phyloP scores from a whole-genome alignment of 2,113 vertebrate species.

The Daboia siamensis region DNA sequence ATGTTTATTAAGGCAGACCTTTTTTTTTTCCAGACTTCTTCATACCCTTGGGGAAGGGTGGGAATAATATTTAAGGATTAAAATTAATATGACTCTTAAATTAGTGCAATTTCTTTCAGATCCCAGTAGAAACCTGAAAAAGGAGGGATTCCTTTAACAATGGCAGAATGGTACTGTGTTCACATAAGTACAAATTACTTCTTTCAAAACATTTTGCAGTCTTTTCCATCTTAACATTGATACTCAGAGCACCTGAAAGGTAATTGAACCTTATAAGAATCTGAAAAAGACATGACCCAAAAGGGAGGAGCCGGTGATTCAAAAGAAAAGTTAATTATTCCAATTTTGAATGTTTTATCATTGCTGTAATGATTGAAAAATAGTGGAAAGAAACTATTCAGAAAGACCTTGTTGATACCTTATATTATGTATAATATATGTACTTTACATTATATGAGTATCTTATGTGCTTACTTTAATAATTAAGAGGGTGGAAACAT shows the following conservation, averaged over 20 bases:
- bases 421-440: no score
- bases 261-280: neutral
- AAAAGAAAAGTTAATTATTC: neutral
- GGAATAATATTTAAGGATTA: neutral
- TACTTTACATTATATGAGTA: no score
- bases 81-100: neutral
- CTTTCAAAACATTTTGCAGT: neutral
- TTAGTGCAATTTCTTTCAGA: neutral
- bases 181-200: neutral
- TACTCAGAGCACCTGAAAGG: neutral
- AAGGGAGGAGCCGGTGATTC: neutral
- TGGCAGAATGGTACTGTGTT: neutral
- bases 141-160: neutral
- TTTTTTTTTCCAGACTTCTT: neutral
- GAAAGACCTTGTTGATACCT: no score
- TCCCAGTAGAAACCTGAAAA: neutral
- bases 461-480: constrained; percentile 22
- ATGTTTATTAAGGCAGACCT: neutral
- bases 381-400: neutral
- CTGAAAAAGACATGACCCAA: neutral
- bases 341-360: neutral
- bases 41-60: neutral
- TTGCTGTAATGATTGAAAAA: neutral
- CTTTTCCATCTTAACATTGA: neutral
- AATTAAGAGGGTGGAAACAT: neutral